phyloP scores from a whole-genome alignment of 2,888 invertebrate species.

The Chrysomela aeneicollis region DNA sequence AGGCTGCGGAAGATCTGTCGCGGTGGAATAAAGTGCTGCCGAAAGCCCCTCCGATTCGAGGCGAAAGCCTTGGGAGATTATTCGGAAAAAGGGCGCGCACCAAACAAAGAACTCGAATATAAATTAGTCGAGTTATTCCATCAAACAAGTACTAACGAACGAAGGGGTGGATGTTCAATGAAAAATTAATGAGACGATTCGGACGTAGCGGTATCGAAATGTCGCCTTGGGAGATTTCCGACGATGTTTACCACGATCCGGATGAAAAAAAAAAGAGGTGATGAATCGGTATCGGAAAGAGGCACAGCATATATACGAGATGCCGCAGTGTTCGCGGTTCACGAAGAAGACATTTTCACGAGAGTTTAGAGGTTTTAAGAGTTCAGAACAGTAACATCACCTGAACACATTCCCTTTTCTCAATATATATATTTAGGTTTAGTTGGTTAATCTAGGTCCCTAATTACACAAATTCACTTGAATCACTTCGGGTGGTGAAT shows the following conservation, averaged over 20 bases:
- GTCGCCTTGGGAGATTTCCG: neutral
- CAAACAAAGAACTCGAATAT: constrained; percentile 28
- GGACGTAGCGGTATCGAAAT: neutral
- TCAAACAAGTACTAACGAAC: constrained; percentile 32
- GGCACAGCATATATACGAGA: too few relatives aligned
- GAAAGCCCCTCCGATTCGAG: neutral
- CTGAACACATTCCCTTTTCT: too few relatives aligned
- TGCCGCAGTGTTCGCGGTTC: too few relatives aligned
- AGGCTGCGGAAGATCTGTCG: constrained; percentile 1
- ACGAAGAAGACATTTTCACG: too few relatives aligned
- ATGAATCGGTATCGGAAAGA: too few relatives aligned
- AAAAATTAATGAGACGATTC: constrained; percentile 21
- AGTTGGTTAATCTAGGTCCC: too few relatives aligned
- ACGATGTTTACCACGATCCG: neutral
- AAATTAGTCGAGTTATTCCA: constrained; percentile 25
- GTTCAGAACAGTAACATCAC: too few relatives aligned
- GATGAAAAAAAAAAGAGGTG: neutral
- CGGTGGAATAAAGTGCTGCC: constrained; percentile 15
- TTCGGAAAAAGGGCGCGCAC: constrained; percentile 19
- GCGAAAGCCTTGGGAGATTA: constrained; percentile 25
- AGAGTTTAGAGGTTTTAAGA: too few relatives aligned
- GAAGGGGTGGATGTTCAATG: constrained; percentile 25
- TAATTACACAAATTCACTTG: too few relatives aligned
- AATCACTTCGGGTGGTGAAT: too few relatives aligned
- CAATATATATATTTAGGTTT: too few relatives aligned